phyloP scores from a whole-genome alignment of 2,888 invertebrate genomes.

The Drosophila suboccidentalis region DNA sequence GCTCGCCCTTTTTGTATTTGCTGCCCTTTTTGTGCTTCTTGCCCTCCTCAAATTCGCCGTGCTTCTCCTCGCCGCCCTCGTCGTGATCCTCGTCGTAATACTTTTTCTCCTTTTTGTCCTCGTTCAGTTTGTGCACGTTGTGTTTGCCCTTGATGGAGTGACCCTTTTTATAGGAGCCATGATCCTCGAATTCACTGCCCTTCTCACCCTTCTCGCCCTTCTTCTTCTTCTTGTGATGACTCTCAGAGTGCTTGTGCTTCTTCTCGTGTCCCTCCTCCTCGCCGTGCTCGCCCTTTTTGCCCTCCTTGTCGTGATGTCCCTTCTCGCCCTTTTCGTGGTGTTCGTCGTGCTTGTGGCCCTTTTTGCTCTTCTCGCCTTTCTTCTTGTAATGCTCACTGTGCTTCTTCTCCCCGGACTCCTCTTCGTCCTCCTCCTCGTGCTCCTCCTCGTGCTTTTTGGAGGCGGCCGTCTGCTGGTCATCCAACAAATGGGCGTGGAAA shows the following conservation, averaged over 20 bases:
- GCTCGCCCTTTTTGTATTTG: slow-evolving; percentile 92
- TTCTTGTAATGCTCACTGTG: slow-evolving; percentile 89
- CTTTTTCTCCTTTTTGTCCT: slow-evolving; percentile 94
- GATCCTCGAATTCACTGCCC: slow-evolving; percentile 85
- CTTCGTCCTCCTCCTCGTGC: slow-evolving; percentile 83
- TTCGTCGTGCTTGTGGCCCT: slow-evolving; percentile 90
- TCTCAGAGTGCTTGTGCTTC: slow-evolving; percentile 86
- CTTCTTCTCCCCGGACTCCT: slow-evolving; percentile 89
- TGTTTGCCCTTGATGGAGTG: slow-evolving; percentile 95
- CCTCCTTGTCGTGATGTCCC: slow-evolving; percentile 90
- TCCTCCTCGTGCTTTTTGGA: slow-evolving; percentile 82
- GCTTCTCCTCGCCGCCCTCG: slow-evolving; percentile 92
- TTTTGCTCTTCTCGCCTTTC: slow-evolving; percentile 90
- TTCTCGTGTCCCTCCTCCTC: slow-evolving; percentile 86
- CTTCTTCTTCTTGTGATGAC: slow-evolving; percentile 86
- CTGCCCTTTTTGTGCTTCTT: slow-evolving; percentile 94
- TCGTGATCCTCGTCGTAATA: slow-evolving; percentile 95
- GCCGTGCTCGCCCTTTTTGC: slow-evolving; percentile 86
- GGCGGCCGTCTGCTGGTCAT: slow-evolving; percentile 83
- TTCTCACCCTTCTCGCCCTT: slow-evolving; percentile 87
- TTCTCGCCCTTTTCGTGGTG: slow-evolving; percentile 89
- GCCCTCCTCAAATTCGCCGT: slow-evolving; percentile 92
- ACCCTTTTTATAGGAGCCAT: slow-evolving; percentile 92
- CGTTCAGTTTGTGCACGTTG: slow-evolving; percentile 93
- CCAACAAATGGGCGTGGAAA: slow-evolving; percentile 54